A percentile compares a stretch with the other conserved stretches of the same genome.
Conservation (phyloP, 2,113 vertebrate genomes). For the Tragelaphus imberbis region DNA sequence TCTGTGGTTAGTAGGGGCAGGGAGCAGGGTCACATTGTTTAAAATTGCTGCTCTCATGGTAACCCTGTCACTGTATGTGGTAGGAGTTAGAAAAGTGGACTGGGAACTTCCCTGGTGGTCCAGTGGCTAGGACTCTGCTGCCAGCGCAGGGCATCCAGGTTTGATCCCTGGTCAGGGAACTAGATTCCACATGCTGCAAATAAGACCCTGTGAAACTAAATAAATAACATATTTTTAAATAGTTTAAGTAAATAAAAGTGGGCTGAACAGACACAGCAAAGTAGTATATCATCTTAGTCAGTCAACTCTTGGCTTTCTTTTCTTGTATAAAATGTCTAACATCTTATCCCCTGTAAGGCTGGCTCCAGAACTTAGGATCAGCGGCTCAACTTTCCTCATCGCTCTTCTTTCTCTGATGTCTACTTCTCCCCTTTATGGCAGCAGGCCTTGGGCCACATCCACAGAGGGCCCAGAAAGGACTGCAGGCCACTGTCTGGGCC, state of each 20-base stretch:
- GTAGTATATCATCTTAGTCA: background rate
- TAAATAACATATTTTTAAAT: background rate
- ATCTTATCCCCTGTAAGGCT: background rate
- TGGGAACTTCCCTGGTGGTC: background rate
- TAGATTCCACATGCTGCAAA: background rate
- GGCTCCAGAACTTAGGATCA: background rate
- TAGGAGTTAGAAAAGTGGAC: background rate
- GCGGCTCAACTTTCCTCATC: background rate
- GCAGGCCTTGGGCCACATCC: background rate
- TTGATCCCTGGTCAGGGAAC: background rate
- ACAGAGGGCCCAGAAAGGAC: background rate
- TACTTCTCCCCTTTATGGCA: background rate
- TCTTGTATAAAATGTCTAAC: background rate
- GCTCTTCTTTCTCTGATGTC: background rate
- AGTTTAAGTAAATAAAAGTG: background rate
- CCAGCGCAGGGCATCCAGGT: background rate
- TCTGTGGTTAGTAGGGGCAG: background rate
- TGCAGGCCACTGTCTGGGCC: background rate
- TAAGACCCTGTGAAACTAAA: background rate
- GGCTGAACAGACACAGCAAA: background rate
- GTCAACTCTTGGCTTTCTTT: background rate
- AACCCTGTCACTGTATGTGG: background rate
- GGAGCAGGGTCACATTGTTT: background rate
- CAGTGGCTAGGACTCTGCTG: background rate
- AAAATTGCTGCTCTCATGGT: background rate